Percentiles rank a stretch among this genome's conserved stretches.
phyloP scores from a whole-genome alignment of 1,140 invertebrate genomes.

The Neodiprion virginianus region DNA sequence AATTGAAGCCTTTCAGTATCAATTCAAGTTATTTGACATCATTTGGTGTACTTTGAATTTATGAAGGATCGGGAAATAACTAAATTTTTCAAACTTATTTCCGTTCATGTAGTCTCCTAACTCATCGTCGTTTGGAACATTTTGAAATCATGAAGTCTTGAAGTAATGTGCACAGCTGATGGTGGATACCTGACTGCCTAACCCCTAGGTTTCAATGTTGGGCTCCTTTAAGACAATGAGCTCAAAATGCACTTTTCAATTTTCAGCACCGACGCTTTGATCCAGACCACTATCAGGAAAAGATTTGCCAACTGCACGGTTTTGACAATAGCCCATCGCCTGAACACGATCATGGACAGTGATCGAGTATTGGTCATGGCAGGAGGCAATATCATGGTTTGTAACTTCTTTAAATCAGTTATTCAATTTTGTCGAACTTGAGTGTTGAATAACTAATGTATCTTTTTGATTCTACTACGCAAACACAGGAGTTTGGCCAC shows the following conservation, averaged over 20 bases:
- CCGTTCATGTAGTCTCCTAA: too few relatives aligned
- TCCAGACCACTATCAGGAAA: slow-evolving; percentile 63
- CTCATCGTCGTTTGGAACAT: too few relatives aligned
- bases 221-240: neutral
- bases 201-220: too few relatives aligned
- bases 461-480: slow-evolving; percentile 21
- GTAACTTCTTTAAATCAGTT: slow-evolving; percentile 46
- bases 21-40: too few relatives aligned
- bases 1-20: too few relatives aligned
- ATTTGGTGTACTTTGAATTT: too few relatives aligned
- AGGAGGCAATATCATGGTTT: slow-evolving; percentile 54
- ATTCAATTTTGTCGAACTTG: neutral
- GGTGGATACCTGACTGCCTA: too few relatives aligned
- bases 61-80: too few relatives aligned
- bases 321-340: slow-evolving; percentile 73
- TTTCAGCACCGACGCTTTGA: slow-evolving; percentile 65
- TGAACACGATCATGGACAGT: slow-evolving; percentile 74
- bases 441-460: neutral
- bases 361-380: slow-evolving; percentile 67
- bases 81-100: too few relatives aligned
- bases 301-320: slow-evolving; percentile 68
- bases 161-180: too few relatives aligned
- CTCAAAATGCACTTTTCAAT: slow-evolving; percentile 11
- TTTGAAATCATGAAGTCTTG: too few relatives aligned
- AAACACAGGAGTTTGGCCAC: slow-evolving; percentile 70